phyloP scores from a whole-genome alignment of 1,140 invertebrate genomes.

The Drosophila bocki region DNA sequence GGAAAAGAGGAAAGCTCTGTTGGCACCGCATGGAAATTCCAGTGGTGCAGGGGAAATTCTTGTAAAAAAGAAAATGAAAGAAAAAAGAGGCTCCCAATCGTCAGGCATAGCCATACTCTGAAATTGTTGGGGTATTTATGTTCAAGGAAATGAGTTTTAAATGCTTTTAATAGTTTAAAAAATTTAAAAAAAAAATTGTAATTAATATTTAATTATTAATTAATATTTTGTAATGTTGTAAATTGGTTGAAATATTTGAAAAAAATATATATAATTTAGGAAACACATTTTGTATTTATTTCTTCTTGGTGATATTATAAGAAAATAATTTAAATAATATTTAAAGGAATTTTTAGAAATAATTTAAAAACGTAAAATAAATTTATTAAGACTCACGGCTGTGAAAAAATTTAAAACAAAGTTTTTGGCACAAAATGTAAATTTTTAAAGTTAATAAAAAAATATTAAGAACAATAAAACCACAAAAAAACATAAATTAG shows the following conservation, averaged over 20 bases:
- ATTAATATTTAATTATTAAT: neutral
- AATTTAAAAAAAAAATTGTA: neutral
- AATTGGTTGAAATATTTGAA: neutral
- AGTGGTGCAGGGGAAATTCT: conserved; percentile 45
- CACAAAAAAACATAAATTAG: too few relatives aligned
- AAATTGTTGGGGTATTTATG: neutral
- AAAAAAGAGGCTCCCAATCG: conserved; percentile 16
- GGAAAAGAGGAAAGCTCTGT: conserved; percentile 1
- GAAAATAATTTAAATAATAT: too few relatives aligned
- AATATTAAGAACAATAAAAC: too few relatives aligned
- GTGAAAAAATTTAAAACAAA: too few relatives aligned
- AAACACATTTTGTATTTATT: too few relatives aligned
- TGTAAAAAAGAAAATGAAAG: neutral
- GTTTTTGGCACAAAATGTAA: too few relatives aligned
- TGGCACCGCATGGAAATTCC: conserved; percentile 42
- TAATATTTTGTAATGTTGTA: neutral
- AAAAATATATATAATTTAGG: too few relatives aligned
- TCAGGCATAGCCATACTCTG: conserved; percentile 24
- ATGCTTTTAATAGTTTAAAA: neutral
- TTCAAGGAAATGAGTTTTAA: neutral
- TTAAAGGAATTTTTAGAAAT: too few relatives aligned
- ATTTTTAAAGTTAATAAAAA: too few relatives aligned
- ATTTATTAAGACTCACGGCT: too few relatives aligned
- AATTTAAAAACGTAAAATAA: too few relatives aligned
- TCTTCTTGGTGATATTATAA: too few relatives aligned